Base-by-base conservation (phyloP, 2,888 invertebrate genomes). In the Hirtodrosophila trivittata region DNA sequence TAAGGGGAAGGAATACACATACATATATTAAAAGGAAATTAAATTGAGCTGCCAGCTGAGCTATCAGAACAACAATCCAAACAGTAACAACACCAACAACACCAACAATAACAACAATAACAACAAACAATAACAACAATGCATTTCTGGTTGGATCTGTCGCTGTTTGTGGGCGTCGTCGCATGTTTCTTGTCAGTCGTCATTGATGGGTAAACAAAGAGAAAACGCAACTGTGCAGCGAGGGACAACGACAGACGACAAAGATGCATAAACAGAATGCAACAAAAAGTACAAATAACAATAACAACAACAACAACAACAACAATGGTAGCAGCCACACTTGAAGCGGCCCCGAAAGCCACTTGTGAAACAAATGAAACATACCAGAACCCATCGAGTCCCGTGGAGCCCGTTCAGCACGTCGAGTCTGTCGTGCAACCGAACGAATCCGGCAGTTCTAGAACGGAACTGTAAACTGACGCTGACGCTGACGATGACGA, bases 191-290 rank as follows among this genome's bases (percentile, higher is more conserved):
- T 86, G 86, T 82, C 86, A 77, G 71, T 74, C 70, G 63, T 66
- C 86, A 83, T 83, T 81, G 86, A 83, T 76, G 84, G 71, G 63
- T 80, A 86, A 86, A 86, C 86, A 81, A 81, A 60, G 86, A 63
- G 55, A 67, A 45, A 49, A n/a, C n/a, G 62, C 67, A 70, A 67
- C 75, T 47, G 59, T 59, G 76, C 63, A 59, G n/a, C 62, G 62
- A 64, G 50, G 54, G 35, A n/a, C n/a, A n/a, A 38, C 32, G 26
- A 55, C 58, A 72, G 62, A 51, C 75, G 75, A 75, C 82, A 77
- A 80, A 86, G 86, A 86, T 80, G 86, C 83, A 72, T 75, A 80
- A 74, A 84, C 76, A 81, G 64, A 82, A 55, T 65, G 66, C 59
- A 75, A 52, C 78, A 75, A 75, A 81, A 80, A 70, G 62, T 60